Evolutionary conservation across 2,113 vertebrate species (phyloP), one percentile per base, ranked within the genome.

Genomic region (Pristiophorus japonicus): DNA sequence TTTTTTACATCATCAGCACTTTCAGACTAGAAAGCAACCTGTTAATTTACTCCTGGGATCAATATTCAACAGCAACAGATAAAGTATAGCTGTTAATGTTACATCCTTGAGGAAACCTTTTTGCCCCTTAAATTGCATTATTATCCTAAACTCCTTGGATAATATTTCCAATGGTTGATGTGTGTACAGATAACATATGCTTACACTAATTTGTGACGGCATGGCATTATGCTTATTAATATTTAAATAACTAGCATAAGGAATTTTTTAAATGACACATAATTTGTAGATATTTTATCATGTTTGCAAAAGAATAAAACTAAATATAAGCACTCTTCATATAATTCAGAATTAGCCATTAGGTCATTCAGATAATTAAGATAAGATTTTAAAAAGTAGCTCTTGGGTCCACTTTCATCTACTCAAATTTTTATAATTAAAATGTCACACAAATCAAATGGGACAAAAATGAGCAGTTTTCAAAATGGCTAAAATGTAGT

Each of bases 91-190:
- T 65, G 59, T 42, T 42, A 63, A 42, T 7, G 2, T 92, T n/a
- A 63, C 90, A 38, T 87, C 22, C 47, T 87, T 22, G 18, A 85
- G 6, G 16, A 92, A 92, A 59, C 12, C 27, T 14, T 90, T 59
- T 90, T 8, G 47, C 30, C 55, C 51, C 30, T 90, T 59, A 90
- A 90, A 90, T 34, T 34, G 87, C 45, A 47, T 45, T 62, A 45
- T 94, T 94, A 66, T 94, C 63, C 88, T 38, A 24, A 67, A 94
- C 55, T 90, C 38, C 11, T 90, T 90, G 24, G 24, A 90, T 59
- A 34, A 16, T 90, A 18, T 12, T 30, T 51, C 47, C 24, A 34
- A 55, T 51, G 27, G 10, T 66, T 90, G 87, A 59, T 34, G 11
- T 90, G 70, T 75, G 24, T 75, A 75, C 34, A 34, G 70, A 75